Evolutionary conservation across 2,888 invertebrate genomes (phyloP), one percentile per base, ranked within the genome.

Genomic region (Drosophila tripunctata): DNA sequence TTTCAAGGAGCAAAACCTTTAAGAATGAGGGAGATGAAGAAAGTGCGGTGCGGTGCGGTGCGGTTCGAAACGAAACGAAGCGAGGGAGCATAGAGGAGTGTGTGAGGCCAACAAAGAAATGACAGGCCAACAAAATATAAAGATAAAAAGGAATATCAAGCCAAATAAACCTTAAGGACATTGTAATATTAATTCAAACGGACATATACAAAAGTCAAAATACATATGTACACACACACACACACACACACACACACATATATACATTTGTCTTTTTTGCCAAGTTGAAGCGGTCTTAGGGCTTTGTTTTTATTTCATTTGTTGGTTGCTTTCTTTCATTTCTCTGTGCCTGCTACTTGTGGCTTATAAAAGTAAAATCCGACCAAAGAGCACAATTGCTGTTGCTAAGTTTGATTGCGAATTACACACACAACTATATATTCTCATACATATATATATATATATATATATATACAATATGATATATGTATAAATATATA

Each of bases 141-240:
- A 84, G 85, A 87, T 78, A 81, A 81, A 81, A 84, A 68, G 78
- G 82, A 81, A 81, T 81, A 81, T 81, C 71, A 78, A 87, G 67
- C 77, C 77, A 85, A 78, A 87, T 87, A 82, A 82, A 87, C 87
- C 82, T 85, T 85, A 85, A 87, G 86, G 86, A 87, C 83, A 82
- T 82, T 87, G 82, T 85, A 85, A 87, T 85, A 87, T 82, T 82
- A 82, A 82, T 87, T 87, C 86, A 87, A 82, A 87, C 87, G 86
- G 87, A 85, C 82, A 85, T 78, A 67, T 51, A 78, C 67, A 78
- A 74, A 78, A 85, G 74, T 66, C 67, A 61, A 71, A 61, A 64
- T 67, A 48, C 54, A 61, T 14, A 45, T 52, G 74, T 45, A 74
- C 40, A 57, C 17, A 38, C 40, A 38, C 14, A 56, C 10, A 56